These are phyloP conservation scores for Uloborus plumipes DNA, from an alignment of 2,888 invertebrate genomes.

Conservation along the genomic window DNA sequence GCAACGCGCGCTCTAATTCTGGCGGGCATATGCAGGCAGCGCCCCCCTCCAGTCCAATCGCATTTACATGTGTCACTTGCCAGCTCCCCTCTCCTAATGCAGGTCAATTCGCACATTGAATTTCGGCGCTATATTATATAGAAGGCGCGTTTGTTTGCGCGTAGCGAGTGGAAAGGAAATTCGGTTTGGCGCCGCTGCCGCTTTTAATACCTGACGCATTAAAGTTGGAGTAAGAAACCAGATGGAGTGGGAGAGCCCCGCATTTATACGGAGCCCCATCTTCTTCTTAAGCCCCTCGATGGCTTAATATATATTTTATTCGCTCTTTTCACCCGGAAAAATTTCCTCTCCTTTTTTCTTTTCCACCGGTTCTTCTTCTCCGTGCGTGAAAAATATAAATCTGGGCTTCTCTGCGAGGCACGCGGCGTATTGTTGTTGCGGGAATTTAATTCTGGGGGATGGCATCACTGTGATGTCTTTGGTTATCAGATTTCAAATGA, in stretches of 20 bases:
- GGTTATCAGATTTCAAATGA: too few relatives aligned
- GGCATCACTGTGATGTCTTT: too few relatives aligned
- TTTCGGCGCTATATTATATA: slow-evolving; percentile 43
- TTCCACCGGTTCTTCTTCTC: background rate
- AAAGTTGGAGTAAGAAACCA: slow-evolving; percentile 33
- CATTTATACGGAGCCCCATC: slow-evolving; percentile 26
- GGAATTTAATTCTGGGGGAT: too few relatives aligned
- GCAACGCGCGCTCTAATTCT: slow-evolving; percentile 42
- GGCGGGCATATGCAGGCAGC: slow-evolving; percentile 43
- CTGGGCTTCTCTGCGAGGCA: too few relatives aligned
- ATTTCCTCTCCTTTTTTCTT: slow-evolving; percentile 11
- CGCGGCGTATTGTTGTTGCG: too few relatives aligned
- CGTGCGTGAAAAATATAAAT: background rate
- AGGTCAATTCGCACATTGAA: slow-evolving; percentile 54
- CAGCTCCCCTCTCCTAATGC: slow-evolving; percentile 35
- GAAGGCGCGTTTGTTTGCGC: slow-evolving; percentile 37
- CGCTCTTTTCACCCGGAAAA: too few relatives aligned
- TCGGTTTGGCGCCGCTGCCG: slow-evolving; percentile 51
- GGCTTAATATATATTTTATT: too few relatives aligned
- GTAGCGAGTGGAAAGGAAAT: slow-evolving; percentile 40
- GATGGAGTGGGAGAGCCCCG: slow-evolving; percentile 25
- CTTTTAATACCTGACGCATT: slow-evolving; percentile 63
- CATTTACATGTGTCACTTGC: slow-evolving; percentile 64
- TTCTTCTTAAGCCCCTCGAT: slow-evolving; percentile 1
- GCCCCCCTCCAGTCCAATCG: slow-evolving; percentile 42